Percentiles rank a stretch among this genome's conserved stretches.
These are phyloP conservation scores for Diorhabda sublineata DNA, from an alignment of 1,140 invertebrate genomes.

Conservation along the genomic window DNA sequence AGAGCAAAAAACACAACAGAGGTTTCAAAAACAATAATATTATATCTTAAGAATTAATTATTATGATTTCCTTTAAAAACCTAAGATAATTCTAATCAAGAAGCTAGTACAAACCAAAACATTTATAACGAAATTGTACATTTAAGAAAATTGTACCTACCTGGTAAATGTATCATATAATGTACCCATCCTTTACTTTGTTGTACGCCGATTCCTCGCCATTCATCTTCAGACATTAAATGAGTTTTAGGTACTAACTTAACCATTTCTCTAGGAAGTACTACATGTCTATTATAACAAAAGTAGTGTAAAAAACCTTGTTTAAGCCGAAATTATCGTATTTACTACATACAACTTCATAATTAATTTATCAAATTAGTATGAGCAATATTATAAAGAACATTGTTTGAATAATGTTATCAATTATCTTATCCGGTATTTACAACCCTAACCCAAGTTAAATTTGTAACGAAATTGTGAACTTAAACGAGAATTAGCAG, in stretches of 20 bases:
- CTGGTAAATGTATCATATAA: constrained; percentile 91
- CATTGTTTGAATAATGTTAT: background rate
- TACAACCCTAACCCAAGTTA: background rate
- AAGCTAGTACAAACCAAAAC: background rate
- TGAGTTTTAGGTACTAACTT: constrained; percentile 85
- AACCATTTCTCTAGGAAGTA: constrained; percentile 86
- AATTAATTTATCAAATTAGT: too few species aligned
- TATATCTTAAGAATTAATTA: background rate
- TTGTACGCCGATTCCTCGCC: constrained; percentile 88
- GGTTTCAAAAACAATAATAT: background rate
- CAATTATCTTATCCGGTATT: background rate
- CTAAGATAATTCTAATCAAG: background rate
- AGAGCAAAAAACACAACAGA: background rate
- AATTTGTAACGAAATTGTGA: background rate
- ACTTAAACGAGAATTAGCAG: background rate
- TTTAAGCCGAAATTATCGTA: too few species aligned
- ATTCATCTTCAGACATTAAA: constrained; percentile 87
- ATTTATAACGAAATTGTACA: background rate
- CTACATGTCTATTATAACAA: constrained; percentile 73
- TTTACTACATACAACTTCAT: too few species aligned
- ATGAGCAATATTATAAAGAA: too few species aligned
- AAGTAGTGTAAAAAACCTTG: background rate
- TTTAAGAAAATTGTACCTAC: constrained; percentile 22
- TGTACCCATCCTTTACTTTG: constrained; percentile 93
- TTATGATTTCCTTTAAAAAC: background rate